Evolutionary conservation across 2,888 invertebrate genomes (phyloP).

Genomic region (Nemotelus pantherinus): DNA sequence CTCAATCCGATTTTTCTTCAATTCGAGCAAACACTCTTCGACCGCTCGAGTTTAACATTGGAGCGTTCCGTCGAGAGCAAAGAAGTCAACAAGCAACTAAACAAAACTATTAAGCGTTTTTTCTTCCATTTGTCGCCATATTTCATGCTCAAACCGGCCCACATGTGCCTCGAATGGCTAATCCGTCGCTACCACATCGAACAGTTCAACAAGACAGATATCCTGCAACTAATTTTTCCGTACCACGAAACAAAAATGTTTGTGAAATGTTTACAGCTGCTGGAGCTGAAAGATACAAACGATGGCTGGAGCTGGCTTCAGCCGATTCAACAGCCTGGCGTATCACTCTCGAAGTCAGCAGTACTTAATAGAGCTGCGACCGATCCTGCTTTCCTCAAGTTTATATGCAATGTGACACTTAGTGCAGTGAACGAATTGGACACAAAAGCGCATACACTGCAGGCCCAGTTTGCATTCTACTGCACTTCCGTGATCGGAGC

Average conservation of each 20-base stretch:
- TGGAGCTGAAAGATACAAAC: conserved; percentile 71
- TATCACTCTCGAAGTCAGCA: conserved; percentile 76
- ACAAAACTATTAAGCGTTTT: conserved; percentile 81
- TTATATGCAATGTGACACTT: conserved; percentile 70
- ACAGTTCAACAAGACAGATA: conserved; percentile 83
- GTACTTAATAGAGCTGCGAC: conserved; percentile 78
- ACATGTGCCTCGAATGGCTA: conserved; percentile 96
- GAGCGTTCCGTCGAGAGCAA: conserved; percentile 82
- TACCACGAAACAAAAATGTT: conserved; percentile 94
- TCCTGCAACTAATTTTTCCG: conserved; percentile 85
- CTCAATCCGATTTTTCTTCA: conserved; percentile 77
- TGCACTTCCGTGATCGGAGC: conserved; percentile 79
- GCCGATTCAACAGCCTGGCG: conserved; percentile 77
- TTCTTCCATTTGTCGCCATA: conserved; percentile 87
- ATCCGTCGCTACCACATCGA: conserved; percentile 89
- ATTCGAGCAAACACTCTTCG: conserved; percentile 82
- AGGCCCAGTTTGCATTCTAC: conserved; percentile 82
- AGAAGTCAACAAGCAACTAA: conserved; percentile 79
- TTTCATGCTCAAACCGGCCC: conserved; percentile 80
- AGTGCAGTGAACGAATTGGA: conserved; percentile 71
- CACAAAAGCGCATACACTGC: conserved; percentile 70
- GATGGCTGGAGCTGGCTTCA: conserved; percentile 82
- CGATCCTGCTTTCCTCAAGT: conserved; percentile 71
- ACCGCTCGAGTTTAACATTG: conserved; percentile 77
- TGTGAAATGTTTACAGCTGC: conserved; percentile 79